Conservation (phyloP, 2,888 invertebrate species). For the Ennomos fuscantarius region DNA sequence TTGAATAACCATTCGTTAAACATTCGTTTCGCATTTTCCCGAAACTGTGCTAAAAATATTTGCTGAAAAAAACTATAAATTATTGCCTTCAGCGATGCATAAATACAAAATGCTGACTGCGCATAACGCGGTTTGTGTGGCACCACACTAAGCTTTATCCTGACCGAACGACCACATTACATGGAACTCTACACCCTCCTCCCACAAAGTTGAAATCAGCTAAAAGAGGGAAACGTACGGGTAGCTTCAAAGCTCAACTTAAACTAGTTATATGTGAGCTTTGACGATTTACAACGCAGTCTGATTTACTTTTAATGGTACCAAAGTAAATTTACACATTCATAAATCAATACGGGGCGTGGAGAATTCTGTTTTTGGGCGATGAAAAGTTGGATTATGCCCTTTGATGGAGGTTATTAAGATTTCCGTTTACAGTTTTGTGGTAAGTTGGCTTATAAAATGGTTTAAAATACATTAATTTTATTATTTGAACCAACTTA, state of each 20-base stretch:
- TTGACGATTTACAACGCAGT: constrained; percentile 67
- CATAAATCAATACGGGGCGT: constrained; percentile 65
- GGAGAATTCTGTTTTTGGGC: constrained; percentile 37
- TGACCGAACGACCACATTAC: constrained; percentile 38
- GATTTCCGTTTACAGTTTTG: background rate
- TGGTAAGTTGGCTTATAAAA: too few relatives aligned
- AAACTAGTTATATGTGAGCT: constrained; percentile 47
- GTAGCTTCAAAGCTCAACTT: constrained; percentile 32
- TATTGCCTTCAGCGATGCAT: constrained; percentile 49
- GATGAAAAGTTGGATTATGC: constrained; percentile 24
- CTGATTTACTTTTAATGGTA: constrained; percentile 71
- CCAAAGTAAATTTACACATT: constrained; percentile 64
- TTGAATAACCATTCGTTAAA: too few relatives aligned
- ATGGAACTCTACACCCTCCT: constrained; percentile 13
- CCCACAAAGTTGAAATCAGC: constrained; percentile 1
- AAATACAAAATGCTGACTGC: constrained; percentile 49
- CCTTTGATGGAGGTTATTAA: constrained; percentile 21
- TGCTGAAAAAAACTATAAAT: constrained; percentile 43
- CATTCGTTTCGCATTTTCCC: too few relatives aligned
- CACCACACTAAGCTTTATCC: constrained; percentile 52
- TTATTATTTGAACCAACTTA: too few relatives aligned
- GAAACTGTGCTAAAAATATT: constrained; percentile 28
- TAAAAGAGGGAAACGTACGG: background rate
- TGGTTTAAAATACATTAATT: too few relatives aligned
- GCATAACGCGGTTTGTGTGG: constrained; percentile 51